A percentile compares a stretch with the other conserved stretches of the same genome.
Evolutionary conservation across 1,140 invertebrate genomes (phyloP).

Genomic region (Hypsibius dujardini): DNA sequence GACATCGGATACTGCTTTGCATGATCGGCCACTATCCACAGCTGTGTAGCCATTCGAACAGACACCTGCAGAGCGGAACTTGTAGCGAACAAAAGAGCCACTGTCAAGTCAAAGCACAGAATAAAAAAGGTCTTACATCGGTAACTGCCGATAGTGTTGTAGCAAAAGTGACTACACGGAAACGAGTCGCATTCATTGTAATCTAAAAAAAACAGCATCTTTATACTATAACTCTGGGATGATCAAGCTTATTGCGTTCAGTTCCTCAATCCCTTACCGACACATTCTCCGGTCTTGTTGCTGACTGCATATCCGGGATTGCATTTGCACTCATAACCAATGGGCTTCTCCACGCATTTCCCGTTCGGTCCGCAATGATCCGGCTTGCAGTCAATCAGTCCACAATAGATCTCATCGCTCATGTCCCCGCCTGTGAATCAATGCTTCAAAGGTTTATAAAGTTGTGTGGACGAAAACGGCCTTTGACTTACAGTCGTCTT

Average conservation of each 20-base stretch:
- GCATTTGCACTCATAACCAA: constrained; percentile 60
- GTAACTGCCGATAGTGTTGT: constrained; percentile 27
- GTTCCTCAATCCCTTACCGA: not conserved
- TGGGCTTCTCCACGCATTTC: constrained; percentile 52
- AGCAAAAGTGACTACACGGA: constrained; percentile 38
- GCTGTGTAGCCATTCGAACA: constrained; percentile 39
- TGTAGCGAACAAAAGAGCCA: too few species aligned
- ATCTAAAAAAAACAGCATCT: too few species aligned
- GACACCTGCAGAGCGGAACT: not conserved
- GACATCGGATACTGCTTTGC: constrained; percentile 47
- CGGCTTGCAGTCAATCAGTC: not conserved
- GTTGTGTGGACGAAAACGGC: too few species aligned
- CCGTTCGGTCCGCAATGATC: constrained; percentile 7
- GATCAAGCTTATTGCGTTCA: too few species aligned
- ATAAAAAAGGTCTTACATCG: constrained; percentile 19
- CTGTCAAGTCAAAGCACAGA: too few species aligned
- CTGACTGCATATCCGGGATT: constrained; percentile 46
- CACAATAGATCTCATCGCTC: not conserved
- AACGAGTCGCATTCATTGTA: constrained; percentile 17
- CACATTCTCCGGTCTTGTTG: not conserved
- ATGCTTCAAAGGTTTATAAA: too few species aligned
- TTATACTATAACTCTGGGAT: too few species aligned
- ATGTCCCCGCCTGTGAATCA: not conserved
- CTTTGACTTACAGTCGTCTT: constrained; percentile 47
- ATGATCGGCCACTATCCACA: constrained; percentile 50